phyloP scores from a whole-genome alignment of 1,140 invertebrate species.

The Pseudobourletiella spinata region DNA sequence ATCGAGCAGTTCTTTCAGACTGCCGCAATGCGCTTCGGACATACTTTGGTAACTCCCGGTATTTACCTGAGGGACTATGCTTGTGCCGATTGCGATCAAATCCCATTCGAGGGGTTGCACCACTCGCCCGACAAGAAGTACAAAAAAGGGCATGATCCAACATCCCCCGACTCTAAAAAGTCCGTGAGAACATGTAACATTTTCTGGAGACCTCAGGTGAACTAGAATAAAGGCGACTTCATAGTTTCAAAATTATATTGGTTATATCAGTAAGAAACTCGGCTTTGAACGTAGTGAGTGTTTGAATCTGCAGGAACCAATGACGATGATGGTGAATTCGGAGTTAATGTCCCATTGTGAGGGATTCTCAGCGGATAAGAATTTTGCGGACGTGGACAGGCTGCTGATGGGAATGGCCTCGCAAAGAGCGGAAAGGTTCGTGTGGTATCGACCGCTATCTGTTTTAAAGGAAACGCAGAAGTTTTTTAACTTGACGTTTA shows the following conservation, averaged over 20 bases:
- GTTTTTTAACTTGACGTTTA: not conserved
- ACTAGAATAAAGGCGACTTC: no score
- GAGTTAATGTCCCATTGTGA: no score
- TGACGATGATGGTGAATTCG: slow-evolving; percentile 20
- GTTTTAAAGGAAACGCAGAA: not conserved
- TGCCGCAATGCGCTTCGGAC: slow-evolving; percentile 57
- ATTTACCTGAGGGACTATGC: slow-evolving; percentile 38
- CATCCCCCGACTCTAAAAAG: slow-evolving; percentile 29
- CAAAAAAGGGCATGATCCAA: not conserved
- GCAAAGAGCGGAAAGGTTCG: slow-evolving; percentile 49
- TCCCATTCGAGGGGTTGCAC: slow-evolving; percentile 20
- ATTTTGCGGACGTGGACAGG: slow-evolving; percentile 49
- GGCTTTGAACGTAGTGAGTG: no score
- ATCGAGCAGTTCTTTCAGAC: slow-evolving; percentile 60
- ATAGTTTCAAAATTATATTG: not conserved
- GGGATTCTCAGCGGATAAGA: no score
- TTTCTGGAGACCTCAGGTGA: slow-evolving; percentile 53
- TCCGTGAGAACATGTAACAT: slow-evolving; percentile 55
- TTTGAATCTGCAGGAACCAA: slow-evolving; percentile 33
- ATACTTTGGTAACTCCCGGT: slow-evolving; percentile 48
- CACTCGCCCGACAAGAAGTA: not conserved
- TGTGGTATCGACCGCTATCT: not conserved
- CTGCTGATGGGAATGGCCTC: slow-evolving; percentile 53
- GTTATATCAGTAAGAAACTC: not conserved
- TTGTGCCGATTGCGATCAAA: slow-evolving; percentile 17